phyloP scores from a whole-genome alignment of 2,797 vertebrate species.

The Sandelia bainsii region DNA sequence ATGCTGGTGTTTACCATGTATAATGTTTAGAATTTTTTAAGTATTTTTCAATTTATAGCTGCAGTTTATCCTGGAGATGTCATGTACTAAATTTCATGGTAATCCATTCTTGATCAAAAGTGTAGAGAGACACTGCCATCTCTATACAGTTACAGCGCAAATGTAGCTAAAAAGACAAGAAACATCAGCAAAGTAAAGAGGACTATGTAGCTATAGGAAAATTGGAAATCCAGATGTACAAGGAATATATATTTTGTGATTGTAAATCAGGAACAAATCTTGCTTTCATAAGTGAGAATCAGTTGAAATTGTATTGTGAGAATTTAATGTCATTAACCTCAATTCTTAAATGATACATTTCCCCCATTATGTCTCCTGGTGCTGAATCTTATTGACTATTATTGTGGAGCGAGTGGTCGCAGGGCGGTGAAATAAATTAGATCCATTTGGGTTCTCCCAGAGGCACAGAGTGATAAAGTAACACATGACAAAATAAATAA shows the following conservation, averaged over 20 bases:
- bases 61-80: too few relatives aligned
- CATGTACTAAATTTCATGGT: too few relatives aligned
- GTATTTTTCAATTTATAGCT: too few relatives aligned
- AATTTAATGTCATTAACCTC: constrained; percentile 76
- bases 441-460: constrained; percentile 80
- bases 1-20: background rate
- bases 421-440: constrained; percentile 81
- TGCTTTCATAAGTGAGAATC: constrained; percentile 31
- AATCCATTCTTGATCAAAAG: background rate
- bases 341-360: constrained; percentile 78
- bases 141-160: too few relatives aligned
- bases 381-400: constrained; percentile 82
- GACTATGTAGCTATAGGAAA: too few relatives aligned
- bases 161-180: too few relatives aligned
- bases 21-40: too few relatives aligned
- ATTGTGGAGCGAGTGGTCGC: constrained; percentile 63
- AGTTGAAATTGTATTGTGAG: constrained; percentile 64
- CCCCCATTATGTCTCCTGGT: constrained; percentile 73
- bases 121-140: background rate
- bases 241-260: constrained; percentile 4
- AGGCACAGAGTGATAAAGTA: constrained; percentile 79
- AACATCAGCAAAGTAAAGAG: too few relatives aligned
- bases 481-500: constrained; percentile 71
- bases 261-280: constrained; percentile 11
- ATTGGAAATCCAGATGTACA: background rate